Percentiles rank a stretch among this genome's conserved stretches.
These are phyloP conservation scores for Philonicus albiceps DNA, from an alignment of 2,888 invertebrate genomes.

Conservation along the genomic window DNA sequence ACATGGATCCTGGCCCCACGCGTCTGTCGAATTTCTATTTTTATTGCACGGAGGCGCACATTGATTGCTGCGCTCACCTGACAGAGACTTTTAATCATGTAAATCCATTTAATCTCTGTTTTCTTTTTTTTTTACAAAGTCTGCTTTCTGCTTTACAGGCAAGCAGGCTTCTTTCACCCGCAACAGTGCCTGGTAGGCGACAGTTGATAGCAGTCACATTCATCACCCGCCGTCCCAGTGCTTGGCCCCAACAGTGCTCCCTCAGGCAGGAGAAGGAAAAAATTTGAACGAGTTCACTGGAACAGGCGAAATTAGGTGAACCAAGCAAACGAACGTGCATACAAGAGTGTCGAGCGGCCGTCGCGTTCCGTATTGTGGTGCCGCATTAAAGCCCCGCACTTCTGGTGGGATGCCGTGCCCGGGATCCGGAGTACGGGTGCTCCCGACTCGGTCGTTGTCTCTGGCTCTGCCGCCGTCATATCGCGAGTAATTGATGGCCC, in stretches of 20 bases:
- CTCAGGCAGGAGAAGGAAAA: background rate
- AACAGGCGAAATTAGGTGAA: conserved; percentile 39
- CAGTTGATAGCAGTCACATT: background rate
- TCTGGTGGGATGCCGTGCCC: background rate
- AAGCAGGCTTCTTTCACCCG: background rate
- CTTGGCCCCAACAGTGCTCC: background rate
- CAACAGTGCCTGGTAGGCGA: background rate
- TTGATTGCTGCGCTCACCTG: background rate
- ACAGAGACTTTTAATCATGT: conserved; percentile 3
- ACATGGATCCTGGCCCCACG: background rate
- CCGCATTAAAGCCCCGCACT: background rate
- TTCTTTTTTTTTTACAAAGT: background rate
- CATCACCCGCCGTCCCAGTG: background rate
- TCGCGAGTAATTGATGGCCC: conserved; percentile 23
- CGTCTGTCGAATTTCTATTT: conserved; percentile 16
- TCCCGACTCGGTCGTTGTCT: background rate
- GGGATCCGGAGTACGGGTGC: background rate
- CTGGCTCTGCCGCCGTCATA: background rate
- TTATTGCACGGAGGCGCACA: background rate
- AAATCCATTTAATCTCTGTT: conserved; percentile 9
- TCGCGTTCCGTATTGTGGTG: background rate
- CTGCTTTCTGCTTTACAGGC: background rate
- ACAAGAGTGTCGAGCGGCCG: background rate
- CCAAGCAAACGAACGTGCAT: conserved; percentile 6
- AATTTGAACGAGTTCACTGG: conserved; percentile 40